These are phyloP conservation scores for Carettochelys insculpta DNA, from an alignment of 2,113 vertebrate species.

Conservation along the genomic window DNA sequence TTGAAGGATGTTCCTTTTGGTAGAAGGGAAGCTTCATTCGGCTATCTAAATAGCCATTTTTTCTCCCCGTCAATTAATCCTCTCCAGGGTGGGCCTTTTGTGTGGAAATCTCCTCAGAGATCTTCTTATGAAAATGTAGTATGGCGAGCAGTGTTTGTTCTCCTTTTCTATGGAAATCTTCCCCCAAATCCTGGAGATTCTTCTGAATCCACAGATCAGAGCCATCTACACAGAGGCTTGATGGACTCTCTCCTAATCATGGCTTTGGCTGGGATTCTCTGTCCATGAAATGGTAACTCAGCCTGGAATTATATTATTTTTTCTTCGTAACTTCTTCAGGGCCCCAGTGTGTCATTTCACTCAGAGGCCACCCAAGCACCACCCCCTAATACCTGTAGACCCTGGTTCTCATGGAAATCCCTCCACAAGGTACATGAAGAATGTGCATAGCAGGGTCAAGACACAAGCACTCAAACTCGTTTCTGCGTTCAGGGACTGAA, in stretches of 20 bases:
- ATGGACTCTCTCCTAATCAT: not conserved
- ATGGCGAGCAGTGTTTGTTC: not conserved
- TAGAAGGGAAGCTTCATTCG: conserved; percentile 5
- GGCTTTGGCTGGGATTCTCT: fast-evolving
- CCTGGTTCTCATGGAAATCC: not conserved
- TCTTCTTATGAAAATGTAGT: conserved; percentile 13
- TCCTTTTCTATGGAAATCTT: not conserved
- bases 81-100: conserved; percentile 10
- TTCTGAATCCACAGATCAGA: not conserved
- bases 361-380: not conserved
- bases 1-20: not conserved
- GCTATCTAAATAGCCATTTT: conserved; percentile 9
- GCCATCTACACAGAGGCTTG: not conserved
- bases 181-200: not conserved
- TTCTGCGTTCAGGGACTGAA: not conserved
- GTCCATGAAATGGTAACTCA: not conserved
- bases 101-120: conserved; percentile 21
- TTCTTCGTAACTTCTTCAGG: not conserved
- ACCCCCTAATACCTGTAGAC: not conserved
- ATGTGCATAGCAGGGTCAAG: not conserved
- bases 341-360: not conserved
- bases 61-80: not conserved
- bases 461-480: not conserved
- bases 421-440: fast-evolving
- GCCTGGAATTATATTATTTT: not conserved